These are phyloP conservation scores for Sebastes cheni DNA, from an alignment of 2,797 vertebrate species.

Conservation along the genomic window DNA sequence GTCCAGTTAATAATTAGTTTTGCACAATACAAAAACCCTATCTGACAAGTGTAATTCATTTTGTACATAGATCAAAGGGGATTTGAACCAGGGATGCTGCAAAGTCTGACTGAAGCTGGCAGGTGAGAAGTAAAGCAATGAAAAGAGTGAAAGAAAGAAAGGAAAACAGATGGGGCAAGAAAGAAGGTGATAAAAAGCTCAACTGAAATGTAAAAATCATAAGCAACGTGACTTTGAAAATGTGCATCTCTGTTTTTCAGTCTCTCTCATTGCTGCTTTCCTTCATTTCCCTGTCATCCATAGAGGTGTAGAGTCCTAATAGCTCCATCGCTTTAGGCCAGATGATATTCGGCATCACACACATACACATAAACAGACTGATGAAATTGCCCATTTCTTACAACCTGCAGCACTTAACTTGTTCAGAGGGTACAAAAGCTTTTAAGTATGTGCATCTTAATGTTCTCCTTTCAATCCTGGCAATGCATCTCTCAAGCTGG, in stretches of 20 bases:
- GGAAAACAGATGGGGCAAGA: slow-evolving; percentile 1
- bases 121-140: background rate
- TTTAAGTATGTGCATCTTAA: slow-evolving; percentile 26
- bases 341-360: slow-evolving; percentile 29
- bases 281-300: slow-evolving; percentile 27
- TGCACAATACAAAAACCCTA: slow-evolving; percentile 10
- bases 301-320: slow-evolving; percentile 9
- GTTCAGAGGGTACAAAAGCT: background rate
- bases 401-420: slow-evolving; percentile 1
- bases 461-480: slow-evolving; percentile 13
- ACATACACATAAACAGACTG: background rate
- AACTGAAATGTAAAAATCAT: slow-evolving; percentile 7
- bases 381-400: background rate
- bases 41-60: slow-evolving; percentile 5
- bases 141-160: background rate
- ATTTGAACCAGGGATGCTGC: background rate
- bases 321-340: slow-evolving; percentile 8
- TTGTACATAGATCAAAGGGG: slow-evolving; percentile 13
- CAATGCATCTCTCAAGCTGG: slow-evolving; percentile 2
- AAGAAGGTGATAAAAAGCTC: background rate
- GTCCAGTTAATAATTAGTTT: slow-evolving; percentile 12
- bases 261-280: background rate
- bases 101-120: background rate
- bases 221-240: background rate
- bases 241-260: background rate